Base-by-base conservation (phyloP, 1,140 invertebrate genomes). In the Drosophila punjabiensis region DNA sequence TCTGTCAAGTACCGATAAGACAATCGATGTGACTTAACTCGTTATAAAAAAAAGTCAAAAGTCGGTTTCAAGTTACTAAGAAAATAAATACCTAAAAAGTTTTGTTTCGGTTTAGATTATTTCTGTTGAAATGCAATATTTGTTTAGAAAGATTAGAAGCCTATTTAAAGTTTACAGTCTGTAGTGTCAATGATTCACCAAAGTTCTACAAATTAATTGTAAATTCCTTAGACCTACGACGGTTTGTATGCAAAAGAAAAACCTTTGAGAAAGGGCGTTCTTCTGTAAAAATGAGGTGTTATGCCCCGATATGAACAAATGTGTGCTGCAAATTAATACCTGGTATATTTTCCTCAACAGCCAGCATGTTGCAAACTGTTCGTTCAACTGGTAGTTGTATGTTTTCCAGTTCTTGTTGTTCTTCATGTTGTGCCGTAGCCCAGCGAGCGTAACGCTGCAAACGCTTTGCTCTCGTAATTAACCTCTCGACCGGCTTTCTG, bases 401-500 rank as follows among this genome's bases (percentile, higher is more conserved):
- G 50, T 71, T 55, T 69, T 69, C 48, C 47, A 43, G 47, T 70
- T 73, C 52, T 73, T 45, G 32, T 56, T n/a, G 41, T 41, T 39
- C n/a, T 71, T 69, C 39, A 48, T 52, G 58, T 62, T 52, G 59
- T 43, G 59, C 50, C 59, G 64, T 66, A 60, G 76, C 53, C 67
- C 85, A 79, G 80, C 81, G 74, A 89, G 86, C 85, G 86, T 85
- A 89, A 89, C 85, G 82, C 80, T 63, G 69, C 59, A 68, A 86
- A 76, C 83, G 86, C 81, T 88, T 85, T 89, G 86, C 85, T 85
- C 85, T 88, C 85, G 67, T 81, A 89, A 90, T 90, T 90, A 89
- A 89, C 86, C 85, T 85, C 85, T 90, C 86, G 81, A 90, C 86
- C 85, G 86, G 86, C 85, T 90, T 89, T 89, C 78, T 81, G 85